These are phyloP conservation scores for Pteria penguin DNA, from an alignment of 2,888 invertebrate species.

Conservation along the genomic window DNA sequence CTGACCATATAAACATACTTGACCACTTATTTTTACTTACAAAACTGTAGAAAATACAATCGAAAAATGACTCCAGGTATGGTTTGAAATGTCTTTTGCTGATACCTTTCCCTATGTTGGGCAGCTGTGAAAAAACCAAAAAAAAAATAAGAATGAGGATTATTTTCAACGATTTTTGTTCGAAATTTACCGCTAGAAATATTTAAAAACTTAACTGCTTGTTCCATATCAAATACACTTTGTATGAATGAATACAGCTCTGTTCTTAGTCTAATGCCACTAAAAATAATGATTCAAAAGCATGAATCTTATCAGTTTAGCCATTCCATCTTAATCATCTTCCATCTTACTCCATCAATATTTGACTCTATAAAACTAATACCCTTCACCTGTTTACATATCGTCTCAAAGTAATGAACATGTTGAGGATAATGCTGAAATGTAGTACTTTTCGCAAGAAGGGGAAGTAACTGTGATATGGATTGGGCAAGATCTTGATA, in stretches of 20 bases:
- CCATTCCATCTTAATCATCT: too few relatives aligned
- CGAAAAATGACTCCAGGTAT: conserved; percentile 81
- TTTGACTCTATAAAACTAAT: too few relatives aligned
- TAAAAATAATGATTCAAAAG: too few relatives aligned
- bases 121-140: conserved; percentile 80
- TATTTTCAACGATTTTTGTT: too few relatives aligned
- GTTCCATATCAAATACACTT: too few relatives aligned
- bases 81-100: conserved; percentile 82
- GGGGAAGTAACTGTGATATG: conserved; percentile 78
- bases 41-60: conserved; percentile 81
- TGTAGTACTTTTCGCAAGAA: conserved; percentile 80
- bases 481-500: conserved; percentile 72
- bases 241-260: neutral
- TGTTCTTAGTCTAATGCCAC: too few relatives aligned
- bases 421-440: conserved; percentile 82
- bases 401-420: conserved; percentile 81
- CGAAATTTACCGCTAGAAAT: too few relatives aligned
- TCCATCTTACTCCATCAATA: too few relatives aligned
- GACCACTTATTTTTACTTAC: conserved; percentile 74
- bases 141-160: too few relatives aligned
- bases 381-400: conserved; percentile 81
- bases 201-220: too few relatives aligned
- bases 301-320: too few relatives aligned
- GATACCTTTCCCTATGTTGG: conserved; percentile 80
- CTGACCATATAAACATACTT: too few relatives aligned